These are phyloP conservation scores for Mohoua ochrocephala DNA, from an alignment of 2,113 vertebrate species.

Conservation along the genomic window DNA sequence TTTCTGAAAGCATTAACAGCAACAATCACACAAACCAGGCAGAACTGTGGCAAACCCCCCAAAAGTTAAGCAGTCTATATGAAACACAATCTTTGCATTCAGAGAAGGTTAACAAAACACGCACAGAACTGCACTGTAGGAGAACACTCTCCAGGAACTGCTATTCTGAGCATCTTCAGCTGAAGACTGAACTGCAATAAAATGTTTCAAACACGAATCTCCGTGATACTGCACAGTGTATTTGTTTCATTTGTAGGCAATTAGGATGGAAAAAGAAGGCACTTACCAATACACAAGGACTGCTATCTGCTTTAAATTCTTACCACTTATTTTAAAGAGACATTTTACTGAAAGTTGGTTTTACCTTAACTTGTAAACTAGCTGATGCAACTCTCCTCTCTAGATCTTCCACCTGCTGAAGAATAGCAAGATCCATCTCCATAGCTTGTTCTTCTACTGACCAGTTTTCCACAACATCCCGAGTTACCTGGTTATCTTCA, in stretches of 20 bases:
- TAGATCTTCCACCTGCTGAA: conserved; percentile 91
- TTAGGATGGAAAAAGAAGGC: not conserved
- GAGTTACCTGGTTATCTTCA: conserved; percentile 81
- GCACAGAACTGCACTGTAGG: not conserved
- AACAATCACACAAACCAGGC: not conserved
- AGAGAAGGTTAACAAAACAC: not conserved
- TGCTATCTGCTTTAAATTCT: not conserved
- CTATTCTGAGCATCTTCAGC: not conserved
- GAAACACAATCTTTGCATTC: not conserved
- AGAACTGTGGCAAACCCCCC: not conserved
- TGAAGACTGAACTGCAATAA: not conserved
- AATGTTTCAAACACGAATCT: not conserved
- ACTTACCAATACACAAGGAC: conserved; percentile 24
- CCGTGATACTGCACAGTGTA: not conserved
- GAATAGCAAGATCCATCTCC: conserved; percentile 86
- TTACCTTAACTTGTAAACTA: conserved; percentile 92
- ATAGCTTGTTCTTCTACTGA: conserved; percentile 92
- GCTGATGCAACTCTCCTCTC: conserved; percentile 89
- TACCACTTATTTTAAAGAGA: conserved; percentile 21
- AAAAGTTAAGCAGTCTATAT: not conserved
- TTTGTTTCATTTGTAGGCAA: not conserved
- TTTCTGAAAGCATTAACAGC: not conserved
- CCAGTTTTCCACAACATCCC: conserved; percentile 85
- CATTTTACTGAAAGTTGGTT: conserved; percentile 55
- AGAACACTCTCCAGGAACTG: not conserved